Percentiles rank a stretch among this genome's conserved stretches.
phyloP scores from a whole-genome alignment of 2,797 vertebrate genomes.

The Rallus crepitans region DNA sequence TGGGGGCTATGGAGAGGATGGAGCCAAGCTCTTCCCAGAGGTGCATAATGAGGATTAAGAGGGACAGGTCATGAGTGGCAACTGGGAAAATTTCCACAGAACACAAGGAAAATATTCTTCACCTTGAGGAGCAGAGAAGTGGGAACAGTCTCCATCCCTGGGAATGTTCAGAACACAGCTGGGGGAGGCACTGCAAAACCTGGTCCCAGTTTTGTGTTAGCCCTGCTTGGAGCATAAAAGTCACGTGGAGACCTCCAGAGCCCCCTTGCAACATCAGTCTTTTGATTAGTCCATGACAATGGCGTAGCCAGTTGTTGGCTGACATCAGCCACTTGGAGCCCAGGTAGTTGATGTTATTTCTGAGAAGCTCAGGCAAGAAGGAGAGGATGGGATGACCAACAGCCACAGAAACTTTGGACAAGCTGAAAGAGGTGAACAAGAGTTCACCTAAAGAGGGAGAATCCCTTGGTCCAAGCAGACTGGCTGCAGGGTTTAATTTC shows the following conservation, averaged over 20 bases:
- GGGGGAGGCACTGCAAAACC: not conserved
- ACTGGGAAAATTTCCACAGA: not conserved
- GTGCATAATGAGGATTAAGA: not conserved
- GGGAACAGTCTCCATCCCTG: not conserved
- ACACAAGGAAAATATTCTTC: not conserved
- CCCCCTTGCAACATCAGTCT: not conserved
- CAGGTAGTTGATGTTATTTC: not conserved
- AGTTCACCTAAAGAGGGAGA: not conserved
- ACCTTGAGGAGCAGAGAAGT: not conserved
- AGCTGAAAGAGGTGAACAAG: not conserved
- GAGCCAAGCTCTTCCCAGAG: not conserved
- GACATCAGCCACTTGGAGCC: not conserved
- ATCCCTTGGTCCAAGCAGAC: not conserved
- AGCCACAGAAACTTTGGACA: not conserved
- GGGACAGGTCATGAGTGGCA: not conserved
- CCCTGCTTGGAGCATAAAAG: not conserved
- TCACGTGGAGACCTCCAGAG: not conserved
- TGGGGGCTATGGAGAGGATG: not conserved
- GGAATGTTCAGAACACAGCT: not conserved
- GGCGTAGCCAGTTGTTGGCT: not conserved
- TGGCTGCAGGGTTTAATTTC: not conserved
- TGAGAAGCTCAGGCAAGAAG: not conserved
- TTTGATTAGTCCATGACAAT: not conserved
- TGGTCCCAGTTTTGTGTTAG: not conserved
- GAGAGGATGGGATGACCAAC: not conserved